A percentile compares a stretch with the other conserved stretches of the same genome.
Evolutionary conservation across 2,113 vertebrate species (phyloP).

Genomic region (Actenoides hombroni): DNA sequence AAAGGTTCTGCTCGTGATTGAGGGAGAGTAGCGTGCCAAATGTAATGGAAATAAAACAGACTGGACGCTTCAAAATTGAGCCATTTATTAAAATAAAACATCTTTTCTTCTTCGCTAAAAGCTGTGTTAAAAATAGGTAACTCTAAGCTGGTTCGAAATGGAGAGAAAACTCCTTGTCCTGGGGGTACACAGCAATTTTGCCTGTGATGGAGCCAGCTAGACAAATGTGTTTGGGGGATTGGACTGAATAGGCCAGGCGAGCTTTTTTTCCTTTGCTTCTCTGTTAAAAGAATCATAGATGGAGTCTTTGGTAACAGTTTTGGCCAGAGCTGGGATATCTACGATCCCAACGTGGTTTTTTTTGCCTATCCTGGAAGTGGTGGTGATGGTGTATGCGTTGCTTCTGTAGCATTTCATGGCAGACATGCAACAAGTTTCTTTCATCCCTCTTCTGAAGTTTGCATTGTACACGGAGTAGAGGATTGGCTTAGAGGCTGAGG

Average conservation of each 20-base stretch:
- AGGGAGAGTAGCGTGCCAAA: neutral
- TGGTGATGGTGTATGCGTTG: constrained; percentile 94
- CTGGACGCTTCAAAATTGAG: neutral
- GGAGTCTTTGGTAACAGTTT: constrained; percentile 81
- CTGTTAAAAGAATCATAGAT: constrained; percentile 88
- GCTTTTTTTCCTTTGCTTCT: constrained; percentile 88
- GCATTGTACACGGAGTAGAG: constrained; percentile 89
- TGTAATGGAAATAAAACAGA: neutral
- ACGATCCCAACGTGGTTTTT: constrained; percentile 92
- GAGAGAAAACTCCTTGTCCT: constrained; percentile 9
- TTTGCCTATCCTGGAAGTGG: constrained; percentile 91
- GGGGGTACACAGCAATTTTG: neutral
- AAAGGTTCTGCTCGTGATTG: neutral
- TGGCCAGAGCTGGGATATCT: constrained; percentile 79
- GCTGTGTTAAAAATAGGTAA: constrained; percentile 23
- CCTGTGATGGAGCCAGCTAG: constrained; percentile 49
- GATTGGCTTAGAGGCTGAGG: constrained; percentile 89
- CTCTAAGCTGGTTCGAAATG: neutral
- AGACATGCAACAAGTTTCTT: constrained; percentile 96
- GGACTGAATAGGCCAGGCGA: constrained; percentile 90
- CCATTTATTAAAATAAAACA: constrained; percentile 65
- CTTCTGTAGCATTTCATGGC: constrained; percentile 96
- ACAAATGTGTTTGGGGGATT: constrained; percentile 93
- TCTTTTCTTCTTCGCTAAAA: neutral
- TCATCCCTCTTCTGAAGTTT: constrained; percentile 90